Conservation (phyloP, 2,113 vertebrate genomes). For the Acinonyx jubatus region DNA sequence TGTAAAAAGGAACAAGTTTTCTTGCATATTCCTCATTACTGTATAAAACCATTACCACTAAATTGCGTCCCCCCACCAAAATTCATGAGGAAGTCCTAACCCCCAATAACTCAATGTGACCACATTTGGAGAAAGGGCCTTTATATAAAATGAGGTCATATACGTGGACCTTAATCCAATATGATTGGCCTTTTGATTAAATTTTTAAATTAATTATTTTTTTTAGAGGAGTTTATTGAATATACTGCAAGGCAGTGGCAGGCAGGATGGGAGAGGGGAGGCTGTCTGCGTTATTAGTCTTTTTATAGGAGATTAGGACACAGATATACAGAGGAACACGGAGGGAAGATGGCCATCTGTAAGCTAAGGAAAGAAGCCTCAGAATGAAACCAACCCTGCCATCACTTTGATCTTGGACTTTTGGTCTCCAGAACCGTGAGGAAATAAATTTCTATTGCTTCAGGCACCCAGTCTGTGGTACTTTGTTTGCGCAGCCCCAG, state of each 20-base stretch:
- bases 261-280: no score
- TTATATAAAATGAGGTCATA: not conserved
- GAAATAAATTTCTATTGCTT: not conserved
- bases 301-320: not conserved
- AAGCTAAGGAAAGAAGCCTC: not conserved
- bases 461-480: not conserved
- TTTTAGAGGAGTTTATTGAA: no score
- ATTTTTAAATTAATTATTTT: no score
- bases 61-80: not conserved
- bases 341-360: not conserved
- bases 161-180: not conserved
- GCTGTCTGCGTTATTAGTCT: not conserved
- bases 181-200: not conserved
- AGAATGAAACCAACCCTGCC: not conserved
- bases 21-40: not conserved
- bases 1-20: not conserved
- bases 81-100: not conserved
- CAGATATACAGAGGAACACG: not conserved
- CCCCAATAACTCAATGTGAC: not conserved
- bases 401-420: not conserved
- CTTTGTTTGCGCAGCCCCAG: not conserved
- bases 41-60: not conserved
- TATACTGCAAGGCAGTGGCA: no score
- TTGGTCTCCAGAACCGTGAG: not conserved
- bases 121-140: not conserved